Percentiles rank a stretch among this genome's conserved stretches.
Evolutionary conservation across 64 coral and sea anemone genomes (phyloP).

Genomic region (Pachyseris speciosa): DNA sequence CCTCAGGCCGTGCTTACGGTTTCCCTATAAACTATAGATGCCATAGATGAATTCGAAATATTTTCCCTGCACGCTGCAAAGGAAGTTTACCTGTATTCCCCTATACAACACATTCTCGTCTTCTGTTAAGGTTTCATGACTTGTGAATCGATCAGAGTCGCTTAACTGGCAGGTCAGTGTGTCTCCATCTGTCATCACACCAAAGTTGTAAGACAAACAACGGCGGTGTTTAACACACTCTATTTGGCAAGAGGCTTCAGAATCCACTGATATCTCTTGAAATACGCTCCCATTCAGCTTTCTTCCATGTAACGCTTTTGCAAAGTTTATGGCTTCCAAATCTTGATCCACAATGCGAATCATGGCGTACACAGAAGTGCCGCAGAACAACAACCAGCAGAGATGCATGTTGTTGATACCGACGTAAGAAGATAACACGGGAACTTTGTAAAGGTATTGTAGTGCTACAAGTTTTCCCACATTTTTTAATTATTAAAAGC

Average conservation of each 20-base stretch:
- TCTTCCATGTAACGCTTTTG: not conserved
- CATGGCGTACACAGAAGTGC: too few species aligned
- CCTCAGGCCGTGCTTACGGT: too few species aligned
- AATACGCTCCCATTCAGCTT: not conserved
- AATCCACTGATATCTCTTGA: not conserved
- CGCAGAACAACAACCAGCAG: too few species aligned
- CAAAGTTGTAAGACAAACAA: constrained; percentile 52
- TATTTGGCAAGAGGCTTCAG: constrained; percentile 5
- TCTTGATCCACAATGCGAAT: not conserved
- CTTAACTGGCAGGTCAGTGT: not conserved
- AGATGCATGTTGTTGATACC: too few species aligned
- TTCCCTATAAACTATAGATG: too few species aligned
- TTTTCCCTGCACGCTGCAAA: too few species aligned
- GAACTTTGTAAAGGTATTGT: too few species aligned
- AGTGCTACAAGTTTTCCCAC: too few species aligned
- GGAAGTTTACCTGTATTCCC: constrained; percentile 40
- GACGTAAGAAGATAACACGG: too few species aligned
- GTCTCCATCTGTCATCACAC: not conserved
- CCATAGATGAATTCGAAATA: too few species aligned
- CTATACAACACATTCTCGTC: not conserved
- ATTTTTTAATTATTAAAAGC: too few species aligned
- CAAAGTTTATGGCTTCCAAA: not conserved
- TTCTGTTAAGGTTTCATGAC: not conserved
- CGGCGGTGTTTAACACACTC: not conserved
- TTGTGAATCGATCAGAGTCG: not conserved